These are phyloP conservation scores for Chirona hameri DNA, from an alignment of 2,888 invertebrate species.

Conservation along the genomic window DNA sequence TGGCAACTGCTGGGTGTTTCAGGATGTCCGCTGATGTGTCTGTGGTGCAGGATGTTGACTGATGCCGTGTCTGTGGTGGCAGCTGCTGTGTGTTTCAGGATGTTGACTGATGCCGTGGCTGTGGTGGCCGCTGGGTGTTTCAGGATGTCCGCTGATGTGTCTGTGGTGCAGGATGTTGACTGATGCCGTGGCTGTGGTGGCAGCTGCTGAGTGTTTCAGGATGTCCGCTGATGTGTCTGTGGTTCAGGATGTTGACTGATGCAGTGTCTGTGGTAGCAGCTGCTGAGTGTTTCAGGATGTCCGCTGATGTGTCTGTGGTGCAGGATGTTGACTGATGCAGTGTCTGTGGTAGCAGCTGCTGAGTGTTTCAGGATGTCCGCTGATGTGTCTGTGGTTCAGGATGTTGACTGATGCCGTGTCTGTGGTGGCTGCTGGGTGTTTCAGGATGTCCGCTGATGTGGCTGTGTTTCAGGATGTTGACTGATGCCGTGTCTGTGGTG, in stretches of 20 bases:
- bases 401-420: slow-evolving; percentile 51
- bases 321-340: slow-evolving; percentile 55
- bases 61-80: too few relatives aligned
- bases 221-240: not conserved
- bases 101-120: too few relatives aligned
- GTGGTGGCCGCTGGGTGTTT: not conserved
- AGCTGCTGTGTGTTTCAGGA: too few relatives aligned
- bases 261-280: not conserved
- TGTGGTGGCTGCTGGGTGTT: not conserved
- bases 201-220: not conserved
- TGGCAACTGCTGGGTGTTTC: not conserved
- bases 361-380: not conserved
- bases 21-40: not conserved
- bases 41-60: slow-evolving; percentile 57
- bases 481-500: not conserved
- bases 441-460: not conserved
- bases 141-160: not conserved
- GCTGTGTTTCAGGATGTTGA: too few relatives aligned
- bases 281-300: not conserved
- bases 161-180: slow-evolving; percentile 55
- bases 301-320: not conserved
- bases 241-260: slow-evolving; percentile 55
- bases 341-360: not conserved
- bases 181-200: not conserved
- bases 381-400: slow-evolving; percentile 46